Evolutionary conservation across 2,888 invertebrate genomes (phyloP).

Genomic region (Agrotis clavis): DNA sequence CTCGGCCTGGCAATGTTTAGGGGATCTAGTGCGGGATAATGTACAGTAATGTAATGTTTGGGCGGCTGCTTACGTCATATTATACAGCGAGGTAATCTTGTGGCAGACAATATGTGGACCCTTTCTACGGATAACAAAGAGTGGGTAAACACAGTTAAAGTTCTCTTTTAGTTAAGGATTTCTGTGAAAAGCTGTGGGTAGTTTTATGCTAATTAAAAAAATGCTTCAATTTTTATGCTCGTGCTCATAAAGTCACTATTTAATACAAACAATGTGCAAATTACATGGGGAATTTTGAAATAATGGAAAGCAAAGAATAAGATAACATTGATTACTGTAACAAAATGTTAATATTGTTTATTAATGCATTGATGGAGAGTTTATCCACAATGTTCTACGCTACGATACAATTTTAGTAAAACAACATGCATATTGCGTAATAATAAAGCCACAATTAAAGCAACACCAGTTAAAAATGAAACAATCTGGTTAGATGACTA

Average conservation of each 20-base stretch:
- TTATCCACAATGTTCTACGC: background rate
- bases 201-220: constrained; percentile 2
- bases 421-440: background rate
- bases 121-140: constrained; percentile 26
- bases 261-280: background rate
- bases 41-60: constrained; percentile 48
- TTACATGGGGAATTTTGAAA: background rate
- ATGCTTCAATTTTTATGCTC: background rate
- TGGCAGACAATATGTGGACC: constrained; percentile 38
- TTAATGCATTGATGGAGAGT: background rate
- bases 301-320: background rate
- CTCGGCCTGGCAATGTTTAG: constrained; percentile 46
- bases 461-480: background rate
- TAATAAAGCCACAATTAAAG: background rate
- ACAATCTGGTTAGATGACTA: too few relatives aligned
- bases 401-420: background rate
- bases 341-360: constrained; percentile 18
- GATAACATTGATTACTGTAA: background rate
- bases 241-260: background rate
- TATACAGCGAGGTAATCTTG: constrained; percentile 33
- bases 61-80: constrained; percentile 41
- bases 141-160: constrained; percentile 27
- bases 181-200: constrained; percentile 1
- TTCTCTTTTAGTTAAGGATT: constrained; percentile 17
- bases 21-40: constrained; percentile 53